phyloP scores from a whole-genome alignment of 2,113 vertebrate genomes.

The Condylura cristata region DNA sequence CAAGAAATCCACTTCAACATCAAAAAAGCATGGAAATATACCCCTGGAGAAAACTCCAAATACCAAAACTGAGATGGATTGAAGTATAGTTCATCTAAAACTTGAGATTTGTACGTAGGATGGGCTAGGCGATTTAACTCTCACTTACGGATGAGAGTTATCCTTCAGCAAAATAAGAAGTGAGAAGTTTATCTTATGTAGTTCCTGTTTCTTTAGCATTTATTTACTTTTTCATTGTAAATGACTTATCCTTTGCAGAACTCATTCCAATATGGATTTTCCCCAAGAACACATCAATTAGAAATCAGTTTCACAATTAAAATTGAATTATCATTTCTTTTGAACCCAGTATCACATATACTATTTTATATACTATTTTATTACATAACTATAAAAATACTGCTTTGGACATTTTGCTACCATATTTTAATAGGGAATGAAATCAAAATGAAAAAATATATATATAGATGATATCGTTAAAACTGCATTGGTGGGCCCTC shows the following conservation, averaged over 20 bases:
- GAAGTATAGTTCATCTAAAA: constrained; percentile 56
- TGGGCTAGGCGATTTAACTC: not conserved
- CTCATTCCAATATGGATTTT: not conserved
- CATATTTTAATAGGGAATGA: not conserved
- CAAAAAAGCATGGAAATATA: constrained; percentile 60
- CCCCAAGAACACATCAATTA: not conserved
- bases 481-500: no score
- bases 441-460: not conserved
- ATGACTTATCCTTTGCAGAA: not conserved
- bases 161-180: not conserved
- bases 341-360: not conserved
- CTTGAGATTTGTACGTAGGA: not conserved
- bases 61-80: constrained; percentile 13
- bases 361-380: not conserved
- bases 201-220: not conserved
- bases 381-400: not conserved
- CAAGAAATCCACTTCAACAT: constrained; percentile 46
- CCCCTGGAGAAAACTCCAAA: constrained; percentile 28
- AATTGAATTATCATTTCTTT: not conserved
- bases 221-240: not conserved
- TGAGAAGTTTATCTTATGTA: not conserved
- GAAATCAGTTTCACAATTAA: not conserved
- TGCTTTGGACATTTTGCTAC: not conserved
- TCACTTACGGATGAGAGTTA: not conserved
- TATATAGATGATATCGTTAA: no score